Base-by-base conservation (phyloP, 2,888 invertebrate species). In the Congeria kusceri region DNA sequence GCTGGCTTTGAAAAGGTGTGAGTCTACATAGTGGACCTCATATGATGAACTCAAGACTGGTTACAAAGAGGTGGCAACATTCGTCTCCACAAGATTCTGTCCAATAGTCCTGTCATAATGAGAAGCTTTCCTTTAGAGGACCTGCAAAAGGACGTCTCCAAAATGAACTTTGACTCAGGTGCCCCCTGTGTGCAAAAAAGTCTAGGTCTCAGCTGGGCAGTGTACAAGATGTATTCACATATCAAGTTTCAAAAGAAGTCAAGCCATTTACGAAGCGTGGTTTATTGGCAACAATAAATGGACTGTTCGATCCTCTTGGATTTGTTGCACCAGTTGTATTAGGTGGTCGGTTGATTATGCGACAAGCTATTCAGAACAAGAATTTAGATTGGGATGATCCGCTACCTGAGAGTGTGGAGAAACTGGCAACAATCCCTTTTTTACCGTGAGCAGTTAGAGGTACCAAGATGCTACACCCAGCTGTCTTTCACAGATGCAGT, bases 81-180 rank as follows among this genome's bases (percentile, higher is more conserved):
- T n/a, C n/a, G 61, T 7, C 63, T 84, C 7, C 84, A 84, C 57
- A 84, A 84, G 32, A 67, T 79, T 18, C 65, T 71, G 9, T 82
- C 81, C 1, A 82, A 84, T 64, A 71, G 57, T 58, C n/a, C 32
- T 46, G 28, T 28, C 18, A 73, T 84, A 2, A 57, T 84, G 77
- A 47, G 47, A 47, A 39, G 65, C 15, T 80, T 83, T 46, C 76
- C 80, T 15, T 15, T 59, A 23, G 57, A 77, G 18, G 80, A 85
- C 29, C 69, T 73, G 15, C 75, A 70, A 0, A 80, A 80, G 53
- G 69, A 67, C 63, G 39, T 81, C 7, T 62, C 39, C 18, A 27
- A 39, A 9, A 32, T 81, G 5, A 67, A 81, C 57, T 29, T 77
- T 18, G 27, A 28, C 13, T 11, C 32, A 39, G 77, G 80, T 32